These are phyloP conservation scores for Trigoniulus corallinus DNA, from an alignment of 1,140 invertebrate species.

Conservation along the genomic window DNA sequence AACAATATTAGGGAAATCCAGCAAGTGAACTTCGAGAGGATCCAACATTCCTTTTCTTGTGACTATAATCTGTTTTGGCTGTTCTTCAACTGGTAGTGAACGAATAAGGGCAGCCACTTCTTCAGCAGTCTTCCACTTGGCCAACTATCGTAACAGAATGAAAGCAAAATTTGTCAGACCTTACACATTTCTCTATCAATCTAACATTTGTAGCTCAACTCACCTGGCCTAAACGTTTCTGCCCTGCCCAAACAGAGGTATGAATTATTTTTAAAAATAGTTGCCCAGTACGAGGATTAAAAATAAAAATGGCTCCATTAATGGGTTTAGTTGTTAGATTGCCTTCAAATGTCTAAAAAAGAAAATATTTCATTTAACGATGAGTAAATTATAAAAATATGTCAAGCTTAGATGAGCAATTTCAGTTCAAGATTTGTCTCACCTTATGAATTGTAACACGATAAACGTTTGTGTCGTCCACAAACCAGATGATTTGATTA, in stretches of 20 bases:
- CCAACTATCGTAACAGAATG: conserved; percentile 40
- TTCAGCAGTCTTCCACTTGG: conserved; percentile 99
- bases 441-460: conserved; percentile 96
- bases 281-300: conserved; percentile 98
- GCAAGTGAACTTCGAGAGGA: conserved; percentile 93
- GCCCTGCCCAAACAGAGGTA: conserved; percentile 97
- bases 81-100: conserved; percentile 97
- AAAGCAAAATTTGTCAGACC: neutral
- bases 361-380: conserved; percentile 2
- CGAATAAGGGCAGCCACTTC: conserved; percentile 99
- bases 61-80: conserved; percentile 99
- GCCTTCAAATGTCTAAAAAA: conserved; percentile 79
- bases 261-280: conserved; percentile 99
- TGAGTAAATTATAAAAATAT: neutral
- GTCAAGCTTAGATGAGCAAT: no score
- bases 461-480: conserved; percentile 98
- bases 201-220: conserved; percentile 3
- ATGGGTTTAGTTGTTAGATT: conserved; percentile 99
- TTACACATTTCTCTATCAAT: neutral
- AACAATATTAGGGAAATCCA: conserved; percentile 99
- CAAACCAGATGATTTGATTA: conserved; percentile 99
- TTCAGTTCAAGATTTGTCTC: conserved; percentile 5
- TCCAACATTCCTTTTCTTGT: conserved; percentile 99
- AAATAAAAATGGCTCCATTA: conserved; percentile 99
- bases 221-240: conserved; percentile 42